These are phyloP conservation scores for Daboia siamensis DNA, from an alignment of 2,113 vertebrate genomes.

Conservation along the genomic window DNA sequence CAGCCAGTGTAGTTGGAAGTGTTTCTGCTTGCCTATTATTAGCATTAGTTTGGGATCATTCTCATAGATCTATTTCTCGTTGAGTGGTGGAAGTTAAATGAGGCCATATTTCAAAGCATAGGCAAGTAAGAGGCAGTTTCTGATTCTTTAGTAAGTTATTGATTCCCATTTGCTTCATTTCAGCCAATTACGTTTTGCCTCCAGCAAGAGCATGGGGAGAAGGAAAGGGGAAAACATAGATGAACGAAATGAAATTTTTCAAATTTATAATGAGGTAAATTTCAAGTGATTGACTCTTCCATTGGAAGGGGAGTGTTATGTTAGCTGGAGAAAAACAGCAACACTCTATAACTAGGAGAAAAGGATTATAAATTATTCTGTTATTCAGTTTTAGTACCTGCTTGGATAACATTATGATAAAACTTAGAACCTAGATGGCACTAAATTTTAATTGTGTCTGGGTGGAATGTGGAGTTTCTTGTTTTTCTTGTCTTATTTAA, in stretches of 20 bases:
- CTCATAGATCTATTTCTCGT: not conserved
- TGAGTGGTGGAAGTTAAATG: not conserved
- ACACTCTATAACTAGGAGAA: not conserved
- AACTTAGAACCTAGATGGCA: not conserved
- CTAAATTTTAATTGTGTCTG: not conserved
- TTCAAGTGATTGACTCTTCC: not conserved
- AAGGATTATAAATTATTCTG: not conserved
- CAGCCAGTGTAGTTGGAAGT: not conserved
- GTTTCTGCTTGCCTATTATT: not conserved
- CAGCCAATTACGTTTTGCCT: not conserved
- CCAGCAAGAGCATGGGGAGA: not conserved
- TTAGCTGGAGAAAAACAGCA: not conserved
- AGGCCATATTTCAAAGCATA: not conserved
- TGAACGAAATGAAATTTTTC: not conserved
- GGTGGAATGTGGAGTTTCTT: not conserved
- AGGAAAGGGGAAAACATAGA: not conserved
- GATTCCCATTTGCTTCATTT: not conserved
- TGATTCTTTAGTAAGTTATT: not conserved
- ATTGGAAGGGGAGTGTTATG: not conserved
- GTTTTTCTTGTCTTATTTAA: not conserved
- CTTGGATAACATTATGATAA: not conserved
- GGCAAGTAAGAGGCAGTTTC: not conserved
- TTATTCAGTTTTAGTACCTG: not conserved
- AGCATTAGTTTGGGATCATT: not conserved
- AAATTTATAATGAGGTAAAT: not conserved